A percentile compares a stretch with the other conserved stretches of the same genome.
phyloP scores from a whole-genome alignment of 2,113 vertebrate genomes.

The Callipepla californica region DNA sequence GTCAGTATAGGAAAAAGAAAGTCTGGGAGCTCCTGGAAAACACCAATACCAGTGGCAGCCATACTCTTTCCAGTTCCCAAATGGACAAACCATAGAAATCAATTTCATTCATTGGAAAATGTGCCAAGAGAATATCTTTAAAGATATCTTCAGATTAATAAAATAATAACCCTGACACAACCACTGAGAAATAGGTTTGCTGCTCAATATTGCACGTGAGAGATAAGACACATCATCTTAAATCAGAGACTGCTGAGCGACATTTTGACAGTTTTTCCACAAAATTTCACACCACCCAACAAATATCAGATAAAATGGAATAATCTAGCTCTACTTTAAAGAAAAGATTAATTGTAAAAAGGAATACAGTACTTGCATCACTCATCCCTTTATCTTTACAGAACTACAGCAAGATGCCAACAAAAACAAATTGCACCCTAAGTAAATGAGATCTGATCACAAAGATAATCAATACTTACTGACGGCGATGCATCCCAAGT shows the following conservation, averaged over 20 bases:
- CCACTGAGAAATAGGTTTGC: background rate
- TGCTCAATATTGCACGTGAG: background rate
- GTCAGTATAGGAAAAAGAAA: background rate
- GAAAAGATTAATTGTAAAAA: background rate
- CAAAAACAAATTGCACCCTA: background rate
- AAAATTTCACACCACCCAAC: background rate
- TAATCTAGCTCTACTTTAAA: background rate
- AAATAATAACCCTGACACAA: background rate
- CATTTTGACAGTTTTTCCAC: background rate
- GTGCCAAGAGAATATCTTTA: background rate
- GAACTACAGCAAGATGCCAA: background rate
- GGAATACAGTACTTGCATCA: background rate
- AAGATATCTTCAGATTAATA: background rate
- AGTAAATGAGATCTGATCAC: background rate
- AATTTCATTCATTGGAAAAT: background rate
- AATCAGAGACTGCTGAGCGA: background rate
- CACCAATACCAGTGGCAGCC: background rate
- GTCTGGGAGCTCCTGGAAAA: background rate
- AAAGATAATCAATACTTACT: conserved; percentile 82
- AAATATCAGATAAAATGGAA: background rate
- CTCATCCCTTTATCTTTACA: background rate
- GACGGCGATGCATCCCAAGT: conserved; percentile 90
- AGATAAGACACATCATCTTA: background rate
- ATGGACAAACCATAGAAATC: background rate
- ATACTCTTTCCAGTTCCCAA: background rate